phyloP scores from a whole-genome alignment of 2,797 vertebrate species.

The Spatula clypeata region DNA sequence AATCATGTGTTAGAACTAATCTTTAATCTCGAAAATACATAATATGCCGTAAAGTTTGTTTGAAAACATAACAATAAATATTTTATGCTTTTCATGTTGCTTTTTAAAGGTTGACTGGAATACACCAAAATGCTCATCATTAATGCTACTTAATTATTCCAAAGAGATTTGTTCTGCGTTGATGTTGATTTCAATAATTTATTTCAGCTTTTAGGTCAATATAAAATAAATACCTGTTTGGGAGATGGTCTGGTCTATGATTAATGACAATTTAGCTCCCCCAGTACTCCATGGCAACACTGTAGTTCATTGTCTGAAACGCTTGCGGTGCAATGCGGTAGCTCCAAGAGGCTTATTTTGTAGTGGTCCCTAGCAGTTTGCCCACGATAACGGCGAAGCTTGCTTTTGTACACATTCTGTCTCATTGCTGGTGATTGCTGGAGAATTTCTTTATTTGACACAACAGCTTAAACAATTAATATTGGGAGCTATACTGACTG shows the following conservation, averaged over 20 bases:
- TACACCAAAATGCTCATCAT: constrained; percentile 50
- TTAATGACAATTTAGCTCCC: constrained; percentile 4
- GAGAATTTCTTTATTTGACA: not conserved
- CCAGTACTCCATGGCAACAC: not conserved
- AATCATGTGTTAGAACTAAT: constrained; percentile 71
- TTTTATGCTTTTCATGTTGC: constrained; percentile 67
- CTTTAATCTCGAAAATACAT: constrained; percentile 73
- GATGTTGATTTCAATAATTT: constrained; percentile 71
- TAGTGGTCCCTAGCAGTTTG: not conserved
- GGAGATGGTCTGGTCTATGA: constrained; percentile 44
- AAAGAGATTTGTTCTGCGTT: constrained; percentile 33
- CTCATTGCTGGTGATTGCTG: not conserved
- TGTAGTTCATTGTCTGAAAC: constrained; percentile 13
- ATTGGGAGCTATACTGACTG: not conserved
- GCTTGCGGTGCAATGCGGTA: not conserved
- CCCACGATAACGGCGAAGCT: not conserved
- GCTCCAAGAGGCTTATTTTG: not conserved
- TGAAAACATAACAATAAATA: constrained; percentile 66
- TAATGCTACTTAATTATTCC: constrained; percentile 79
- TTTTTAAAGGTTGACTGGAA: constrained; percentile 62
- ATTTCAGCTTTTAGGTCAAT: constrained; percentile 72
- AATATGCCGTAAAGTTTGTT: constrained; percentile 57
- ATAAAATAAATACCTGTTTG: constrained; percentile 73
- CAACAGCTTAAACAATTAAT: not conserved
- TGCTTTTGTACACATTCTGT: not conserved